Evolutionary conservation across 2,113 vertebrate genomes (phyloP).

Genomic region (Esox niger): DNA sequence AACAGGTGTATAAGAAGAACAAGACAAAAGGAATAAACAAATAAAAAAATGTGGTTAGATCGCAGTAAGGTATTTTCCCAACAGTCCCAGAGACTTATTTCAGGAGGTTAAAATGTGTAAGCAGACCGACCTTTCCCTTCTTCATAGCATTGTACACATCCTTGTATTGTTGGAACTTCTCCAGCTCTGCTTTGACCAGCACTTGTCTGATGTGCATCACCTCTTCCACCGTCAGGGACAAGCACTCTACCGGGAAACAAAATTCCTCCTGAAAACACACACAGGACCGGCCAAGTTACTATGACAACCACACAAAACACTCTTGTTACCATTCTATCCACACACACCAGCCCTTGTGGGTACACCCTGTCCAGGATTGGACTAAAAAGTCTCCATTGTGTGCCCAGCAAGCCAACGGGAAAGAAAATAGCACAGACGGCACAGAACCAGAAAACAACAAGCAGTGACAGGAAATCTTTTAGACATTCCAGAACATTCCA

Average conservation of each 20-base stretch:
- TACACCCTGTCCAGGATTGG: background rate
- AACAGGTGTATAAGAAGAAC: background rate
- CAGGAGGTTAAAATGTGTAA: background rate
- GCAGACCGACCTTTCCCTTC: conserved; percentile 90
- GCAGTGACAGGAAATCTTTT: background rate
- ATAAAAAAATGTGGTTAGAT: no score
- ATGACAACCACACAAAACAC: conserved; percentile 10
- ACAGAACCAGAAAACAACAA: conserved; percentile 1
- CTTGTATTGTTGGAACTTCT: conserved; percentile 98
- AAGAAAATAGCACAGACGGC: conserved; percentile 4
- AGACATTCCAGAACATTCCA: background rate
- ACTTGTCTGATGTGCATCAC: conserved; percentile 99
- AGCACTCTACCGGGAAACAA: conserved; percentile 94
- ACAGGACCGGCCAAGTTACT: conserved; percentile 21
- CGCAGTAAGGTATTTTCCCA: no score
- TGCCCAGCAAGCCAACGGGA: background rate
- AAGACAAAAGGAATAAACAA: no score
- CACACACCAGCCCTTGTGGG: conserved; percentile 3
- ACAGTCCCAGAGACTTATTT: no score
- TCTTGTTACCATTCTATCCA: background rate
- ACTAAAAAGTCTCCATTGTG: conserved; percentile 23
- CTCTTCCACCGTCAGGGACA: conserved; percentile 94
- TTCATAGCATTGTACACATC: conserved; percentile 97
- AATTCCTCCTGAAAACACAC: conserved; percentile 90
- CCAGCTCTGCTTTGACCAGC: conserved; percentile 95